Evolutionary conservation across 2,113 vertebrate genomes (phyloP).

Genomic region (Platichthys stellatus): DNA sequence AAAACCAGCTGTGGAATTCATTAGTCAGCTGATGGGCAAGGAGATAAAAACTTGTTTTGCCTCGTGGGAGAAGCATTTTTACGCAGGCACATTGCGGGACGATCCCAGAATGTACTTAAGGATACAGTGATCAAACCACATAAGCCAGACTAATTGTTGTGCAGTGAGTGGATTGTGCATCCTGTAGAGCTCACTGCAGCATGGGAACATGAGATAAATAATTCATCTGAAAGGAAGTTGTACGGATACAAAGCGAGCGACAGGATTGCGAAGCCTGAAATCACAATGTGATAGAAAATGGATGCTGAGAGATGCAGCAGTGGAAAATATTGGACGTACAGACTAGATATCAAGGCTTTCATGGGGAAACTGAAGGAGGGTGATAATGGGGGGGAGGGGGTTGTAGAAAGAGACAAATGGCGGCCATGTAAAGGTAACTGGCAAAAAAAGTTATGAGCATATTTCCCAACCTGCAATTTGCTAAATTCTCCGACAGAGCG

Average conservation of each 20-base stretch:
- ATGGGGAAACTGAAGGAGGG: not conserved
- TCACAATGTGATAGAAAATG: not conserved
- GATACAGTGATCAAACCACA: not conserved
- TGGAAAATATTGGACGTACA: not conserved
- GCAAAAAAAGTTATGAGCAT: no score
- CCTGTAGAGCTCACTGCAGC: not conserved
- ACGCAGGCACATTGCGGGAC: not conserved
- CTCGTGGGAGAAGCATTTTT: not conserved
- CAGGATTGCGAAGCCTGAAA: slow-evolving; percentile 1
- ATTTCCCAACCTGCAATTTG: no score
- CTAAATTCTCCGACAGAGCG: no score
- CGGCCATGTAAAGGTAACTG: not conserved
- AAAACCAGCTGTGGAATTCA: no score
- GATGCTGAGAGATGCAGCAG: not conserved
- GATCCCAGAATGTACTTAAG: not conserved
- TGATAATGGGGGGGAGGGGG: not conserved
- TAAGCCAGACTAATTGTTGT: not conserved
- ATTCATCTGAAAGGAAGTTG: slow-evolving; percentile 4
- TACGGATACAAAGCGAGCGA: not conserved
- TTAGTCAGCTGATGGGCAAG: slow-evolving; percentile 1
- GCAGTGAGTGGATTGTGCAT: not conserved
- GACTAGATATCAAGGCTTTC: not conserved
- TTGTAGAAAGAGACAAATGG: not conserved
- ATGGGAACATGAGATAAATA: slow-evolving; percentile 18
- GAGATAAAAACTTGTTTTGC: slow-evolving; percentile 20